phyloP scores from a whole-genome alignment of 2,113 vertebrate genomes.

The Onychorhynchus coronatus region DNA sequence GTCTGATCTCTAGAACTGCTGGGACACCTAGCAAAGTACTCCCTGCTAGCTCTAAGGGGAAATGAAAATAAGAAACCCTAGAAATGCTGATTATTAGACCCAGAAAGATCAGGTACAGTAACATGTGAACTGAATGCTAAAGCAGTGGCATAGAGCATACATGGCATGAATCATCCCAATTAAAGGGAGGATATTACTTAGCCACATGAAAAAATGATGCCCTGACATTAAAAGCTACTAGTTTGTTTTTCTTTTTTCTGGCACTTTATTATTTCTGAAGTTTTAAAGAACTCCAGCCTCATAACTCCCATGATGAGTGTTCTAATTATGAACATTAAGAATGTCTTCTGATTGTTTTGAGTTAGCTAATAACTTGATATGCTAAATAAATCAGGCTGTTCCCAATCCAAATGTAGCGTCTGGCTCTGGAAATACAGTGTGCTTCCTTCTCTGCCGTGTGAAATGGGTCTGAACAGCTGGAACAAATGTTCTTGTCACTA shows the following conservation, averaged over 20 bases:
- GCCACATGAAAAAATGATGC: background rate
- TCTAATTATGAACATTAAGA: slow-evolving; percentile 64
- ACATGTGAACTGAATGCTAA: background rate
- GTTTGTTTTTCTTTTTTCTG: slow-evolving; percentile 25
- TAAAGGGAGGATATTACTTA: slow-evolving; percentile 18
- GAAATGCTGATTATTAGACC: background rate
- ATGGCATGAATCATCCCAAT: slow-evolving; percentile 6
- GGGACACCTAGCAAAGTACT: background rate
- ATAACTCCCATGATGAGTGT: background rate
- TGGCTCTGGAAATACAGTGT: slow-evolving; percentile 29
- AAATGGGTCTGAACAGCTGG: slow-evolving; percentile 51
- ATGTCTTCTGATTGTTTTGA: slow-evolving; percentile 60
- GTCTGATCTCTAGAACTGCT: background rate
- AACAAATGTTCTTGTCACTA: slow-evolving; percentile 54
- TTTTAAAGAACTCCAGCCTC: slow-evolving; percentile 15
- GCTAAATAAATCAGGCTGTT: slow-evolving; percentile 53
- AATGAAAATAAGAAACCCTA: background rate
- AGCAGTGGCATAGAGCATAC: background rate
- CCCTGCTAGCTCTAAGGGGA: background rate
- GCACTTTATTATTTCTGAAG: background rate
- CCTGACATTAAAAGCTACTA: background rate
- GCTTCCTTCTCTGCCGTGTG: background rate
- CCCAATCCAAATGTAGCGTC: background rate
- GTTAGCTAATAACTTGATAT: slow-evolving; percentile 44
- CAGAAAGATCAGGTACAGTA: background rate